Percentiles rank a stretch among this genome's conserved stretches.
phyloP scores from a whole-genome alignment of 2,888 invertebrate species.

The Rhimphoctona megacephalus region DNA sequence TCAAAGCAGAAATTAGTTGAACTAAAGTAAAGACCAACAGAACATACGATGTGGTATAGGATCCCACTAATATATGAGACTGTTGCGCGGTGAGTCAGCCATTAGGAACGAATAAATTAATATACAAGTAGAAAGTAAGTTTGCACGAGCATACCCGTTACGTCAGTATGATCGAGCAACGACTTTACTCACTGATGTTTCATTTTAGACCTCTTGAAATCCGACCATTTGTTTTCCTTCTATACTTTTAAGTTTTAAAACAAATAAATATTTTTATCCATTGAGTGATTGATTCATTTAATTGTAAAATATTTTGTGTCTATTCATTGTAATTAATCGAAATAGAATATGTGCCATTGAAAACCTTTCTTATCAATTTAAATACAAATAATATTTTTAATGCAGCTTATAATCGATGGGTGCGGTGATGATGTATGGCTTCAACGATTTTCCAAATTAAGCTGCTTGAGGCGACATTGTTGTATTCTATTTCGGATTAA shows the following conservation, averaged over 20 bases:
- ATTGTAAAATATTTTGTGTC: neutral
- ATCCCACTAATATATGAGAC: constrained; percentile 45
- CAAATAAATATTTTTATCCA: neutral
- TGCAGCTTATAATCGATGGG: neutral
- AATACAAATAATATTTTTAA: neutral
- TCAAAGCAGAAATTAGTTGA: constrained; percentile 19
- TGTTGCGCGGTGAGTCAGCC: constrained; percentile 33
- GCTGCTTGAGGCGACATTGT: neutral
- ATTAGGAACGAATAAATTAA: constrained; percentile 70
- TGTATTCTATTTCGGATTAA: neutral
- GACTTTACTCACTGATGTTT: constrained; percentile 39
- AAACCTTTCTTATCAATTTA: too few species aligned
- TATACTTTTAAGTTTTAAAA: neutral
- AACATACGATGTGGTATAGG: constrained; percentile 31
- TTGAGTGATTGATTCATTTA: too few species aligned
- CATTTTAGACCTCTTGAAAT: neutral
- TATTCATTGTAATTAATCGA: neutral
- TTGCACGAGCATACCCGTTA: constrained; percentile 48
- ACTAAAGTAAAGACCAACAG: constrained; percentile 9
- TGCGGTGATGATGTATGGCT: neutral
- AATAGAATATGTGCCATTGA: too few species aligned
- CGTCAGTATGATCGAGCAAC: constrained; percentile 42
- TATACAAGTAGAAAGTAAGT: constrained; percentile 66
- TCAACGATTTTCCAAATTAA: neutral
- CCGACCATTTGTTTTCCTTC: neutral